Evolutionary conservation across 2,113 vertebrate species (phyloP).

Genomic region (Lampris megalopsis): DNA sequence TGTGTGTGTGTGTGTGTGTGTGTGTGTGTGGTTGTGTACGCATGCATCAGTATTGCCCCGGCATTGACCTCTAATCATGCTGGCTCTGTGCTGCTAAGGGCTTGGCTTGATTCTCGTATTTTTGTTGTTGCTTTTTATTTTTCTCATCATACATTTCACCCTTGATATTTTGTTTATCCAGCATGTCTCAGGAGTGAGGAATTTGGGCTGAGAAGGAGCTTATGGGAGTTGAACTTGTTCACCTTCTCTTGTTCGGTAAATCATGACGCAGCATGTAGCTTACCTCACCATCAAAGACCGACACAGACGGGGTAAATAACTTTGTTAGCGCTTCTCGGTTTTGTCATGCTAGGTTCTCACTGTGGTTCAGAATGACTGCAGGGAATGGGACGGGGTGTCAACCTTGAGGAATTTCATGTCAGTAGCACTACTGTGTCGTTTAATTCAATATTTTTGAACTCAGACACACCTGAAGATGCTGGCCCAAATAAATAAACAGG

Average conservation of each 20-base stretch:
- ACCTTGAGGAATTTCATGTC: slow-evolving; percentile 26
- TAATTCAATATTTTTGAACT: slow-evolving; percentile 13
- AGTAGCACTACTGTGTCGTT: background rate
- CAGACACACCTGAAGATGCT: slow-evolving; percentile 23
- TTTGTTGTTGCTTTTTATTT: background rate
- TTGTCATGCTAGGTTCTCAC: background rate
- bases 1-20: slow-evolving; percentile 23
- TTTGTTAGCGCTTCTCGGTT: background rate
- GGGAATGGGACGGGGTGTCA: slow-evolving; percentile 15
- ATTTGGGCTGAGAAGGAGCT: background rate
- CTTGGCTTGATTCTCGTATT: too few relatives aligned
- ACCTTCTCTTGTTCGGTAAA: slow-evolving; percentile 8
- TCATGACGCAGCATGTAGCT: background rate
- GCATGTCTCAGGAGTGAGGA: background rate
- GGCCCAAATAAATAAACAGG: slow-evolving; percentile 8
- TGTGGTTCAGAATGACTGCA: slow-evolving; percentile 14
- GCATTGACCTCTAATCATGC: background rate
- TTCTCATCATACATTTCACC: background rate
- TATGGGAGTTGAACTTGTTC: slow-evolving; percentile 13
- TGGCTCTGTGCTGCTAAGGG: background rate
- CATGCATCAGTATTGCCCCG: slow-evolving; percentile 11
- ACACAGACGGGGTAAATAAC: slow-evolving; percentile 4
- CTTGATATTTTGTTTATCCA: background rate
- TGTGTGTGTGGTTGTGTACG: slow-evolving; percentile 20
- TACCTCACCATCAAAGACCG: background rate